Percentiles rank a stretch among this genome's conserved stretches.
These are phyloP conservation scores for Sebastes itinus DNA, from an alignment of 2,797 vertebrate genomes.

Conservation along the genomic window DNA sequence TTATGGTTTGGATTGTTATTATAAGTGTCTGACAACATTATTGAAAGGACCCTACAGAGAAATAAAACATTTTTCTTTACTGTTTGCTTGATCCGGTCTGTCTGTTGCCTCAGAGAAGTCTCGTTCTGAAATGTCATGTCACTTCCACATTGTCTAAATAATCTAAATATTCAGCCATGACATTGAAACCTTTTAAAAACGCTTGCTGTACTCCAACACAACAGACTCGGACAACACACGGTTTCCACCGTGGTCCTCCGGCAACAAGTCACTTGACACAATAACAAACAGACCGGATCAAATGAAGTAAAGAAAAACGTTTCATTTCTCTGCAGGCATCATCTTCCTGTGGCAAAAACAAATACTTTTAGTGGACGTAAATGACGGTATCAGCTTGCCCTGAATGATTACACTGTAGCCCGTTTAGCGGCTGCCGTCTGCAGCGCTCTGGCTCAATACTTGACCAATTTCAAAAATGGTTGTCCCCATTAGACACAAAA, in stretches of 20 bases:
- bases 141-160: background rate
- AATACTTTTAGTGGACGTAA: background rate
- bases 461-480: background rate
- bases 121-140: background rate
- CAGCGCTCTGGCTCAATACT: background rate
- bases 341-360: background rate
- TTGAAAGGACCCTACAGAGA: background rate
- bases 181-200: background rate
- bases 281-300: background rate
- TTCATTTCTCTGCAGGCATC: no score
- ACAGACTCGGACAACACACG: background rate
- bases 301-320: no score
- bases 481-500: background rate
- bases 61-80: background rate
- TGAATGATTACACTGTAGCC: fast-evolving
- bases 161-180: background rate
- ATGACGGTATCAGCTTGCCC: background rate
- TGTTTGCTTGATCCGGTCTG: no score
- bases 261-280: background rate
- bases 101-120: background rate
- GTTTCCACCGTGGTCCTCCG: background rate
- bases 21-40: background rate
- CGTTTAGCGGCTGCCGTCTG: background rate
- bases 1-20: background rate
- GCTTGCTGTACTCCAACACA: background rate